phyloP scores from a whole-genome alignment of 2,113 vertebrate species.

The Sisor rabdophorus region DNA sequence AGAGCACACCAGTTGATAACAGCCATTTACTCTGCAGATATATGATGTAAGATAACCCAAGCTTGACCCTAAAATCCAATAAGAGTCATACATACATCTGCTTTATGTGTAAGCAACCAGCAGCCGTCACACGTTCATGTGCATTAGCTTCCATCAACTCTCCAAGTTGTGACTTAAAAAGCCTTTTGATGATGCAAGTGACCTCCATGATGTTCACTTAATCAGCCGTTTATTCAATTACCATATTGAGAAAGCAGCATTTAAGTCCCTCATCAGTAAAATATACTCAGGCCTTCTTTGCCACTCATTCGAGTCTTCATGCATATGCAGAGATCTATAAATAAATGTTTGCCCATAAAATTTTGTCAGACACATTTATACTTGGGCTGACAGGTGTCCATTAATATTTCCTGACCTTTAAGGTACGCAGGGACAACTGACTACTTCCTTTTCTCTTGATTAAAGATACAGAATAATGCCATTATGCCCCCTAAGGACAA shows the following conservation, averaged over 20 bases:
- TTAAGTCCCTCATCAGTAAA: slow-evolving; percentile 67
- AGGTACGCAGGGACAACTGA: slow-evolving; percentile 44
- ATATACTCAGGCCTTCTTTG: slow-evolving; percentile 47
- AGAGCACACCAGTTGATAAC: not conserved
- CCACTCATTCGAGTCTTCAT: not conserved
- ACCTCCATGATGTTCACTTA: slow-evolving; percentile 37
- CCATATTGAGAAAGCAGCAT: slow-evolving; percentile 66
- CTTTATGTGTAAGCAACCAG: slow-evolving; percentile 4
- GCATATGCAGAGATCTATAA: slow-evolving; percentile 51
- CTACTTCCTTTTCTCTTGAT: slow-evolving; percentile 67
- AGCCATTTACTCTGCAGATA: not conserved
- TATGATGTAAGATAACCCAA: slow-evolving; percentile 13
- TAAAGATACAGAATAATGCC: slow-evolving; percentile 56
- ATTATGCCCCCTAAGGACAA: slow-evolving; percentile 53
- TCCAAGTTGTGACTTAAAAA: slow-evolving; percentile 50
- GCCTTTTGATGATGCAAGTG: slow-evolving; percentile 28
- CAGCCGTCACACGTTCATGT: not conserved
- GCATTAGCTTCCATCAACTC: slow-evolving; percentile 65
- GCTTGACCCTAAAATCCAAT: slow-evolving; percentile 31
- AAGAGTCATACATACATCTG: slow-evolving; percentile 9
- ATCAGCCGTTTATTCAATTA: slow-evolving; percentile 69
- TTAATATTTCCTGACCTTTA: slow-evolving; percentile 62
- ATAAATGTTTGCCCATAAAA: slow-evolving; percentile 45
- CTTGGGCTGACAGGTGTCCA: slow-evolving; percentile 54
- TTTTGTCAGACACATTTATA: slow-evolving; percentile 29